phyloP scores from a whole-genome alignment of 2,888 invertebrate species.

The Dysmachus trigonus region DNA sequence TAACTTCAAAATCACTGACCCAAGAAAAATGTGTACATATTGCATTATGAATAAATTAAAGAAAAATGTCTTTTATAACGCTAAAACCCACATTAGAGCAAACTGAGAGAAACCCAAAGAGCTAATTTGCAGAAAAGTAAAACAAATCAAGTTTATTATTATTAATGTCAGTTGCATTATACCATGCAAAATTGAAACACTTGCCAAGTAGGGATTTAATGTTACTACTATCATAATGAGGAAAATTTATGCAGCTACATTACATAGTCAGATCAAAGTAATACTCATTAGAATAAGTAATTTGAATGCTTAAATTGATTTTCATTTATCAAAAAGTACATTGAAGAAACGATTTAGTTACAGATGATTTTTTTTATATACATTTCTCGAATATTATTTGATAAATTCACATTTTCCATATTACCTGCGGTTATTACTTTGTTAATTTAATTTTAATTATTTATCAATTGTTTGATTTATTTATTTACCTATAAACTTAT shows the following conservation, averaged over 20 bases:
- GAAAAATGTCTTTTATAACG: no score
- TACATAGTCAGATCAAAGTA: no score
- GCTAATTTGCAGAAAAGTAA: not conserved
- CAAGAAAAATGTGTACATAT: no score
- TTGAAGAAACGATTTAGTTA: not conserved
- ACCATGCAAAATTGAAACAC: not conserved
- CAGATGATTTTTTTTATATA: not conserved
- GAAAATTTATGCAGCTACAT: not conserved
- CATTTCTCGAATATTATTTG: not conserved
- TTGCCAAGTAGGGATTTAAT: no score
- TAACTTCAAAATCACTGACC: no score
- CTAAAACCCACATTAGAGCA: not conserved
- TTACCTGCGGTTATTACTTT: no score
- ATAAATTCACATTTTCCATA: not conserved
- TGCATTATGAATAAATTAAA: no score
- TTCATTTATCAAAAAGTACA: not conserved
- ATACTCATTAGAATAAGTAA: no score
- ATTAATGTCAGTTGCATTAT: not conserved
- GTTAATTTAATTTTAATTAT: not conserved
- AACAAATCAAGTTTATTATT: not conserved
- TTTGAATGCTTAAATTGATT: not conserved
- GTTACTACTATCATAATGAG: not conserved
- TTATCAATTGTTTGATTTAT: not conserved
- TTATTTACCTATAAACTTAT: not conserved
- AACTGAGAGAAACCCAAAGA: not conserved